Evolutionary conservation across 2,888 invertebrate species (phyloP).

Genomic region (Chydorus sphaericus): DNA sequence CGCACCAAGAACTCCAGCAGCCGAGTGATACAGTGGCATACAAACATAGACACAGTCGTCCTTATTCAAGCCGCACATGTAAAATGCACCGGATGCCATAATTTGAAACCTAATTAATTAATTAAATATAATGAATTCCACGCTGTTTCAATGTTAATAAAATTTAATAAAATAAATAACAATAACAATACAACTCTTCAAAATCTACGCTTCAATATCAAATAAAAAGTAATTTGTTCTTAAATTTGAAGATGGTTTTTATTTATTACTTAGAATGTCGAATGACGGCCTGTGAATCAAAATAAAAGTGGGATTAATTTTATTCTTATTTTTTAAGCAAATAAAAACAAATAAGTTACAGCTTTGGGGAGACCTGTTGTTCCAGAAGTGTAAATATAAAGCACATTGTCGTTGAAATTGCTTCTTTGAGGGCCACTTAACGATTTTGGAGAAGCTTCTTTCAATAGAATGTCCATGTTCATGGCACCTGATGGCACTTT

Average conservation of each 20-base stretch:
- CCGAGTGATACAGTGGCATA: constrained; percentile 89
- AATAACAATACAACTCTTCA: too few relatives aligned
- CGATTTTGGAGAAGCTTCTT: constrained; percentile 38
- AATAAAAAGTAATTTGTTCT: too few relatives aligned
- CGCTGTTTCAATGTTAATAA: too few relatives aligned
- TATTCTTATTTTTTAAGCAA: not conserved
- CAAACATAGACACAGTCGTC: constrained; percentile 77
- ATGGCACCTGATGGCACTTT: constrained; percentile 29
- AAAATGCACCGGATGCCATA: constrained; percentile 48
- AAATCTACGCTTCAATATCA: too few relatives aligned
- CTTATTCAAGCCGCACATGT: constrained; percentile 44
- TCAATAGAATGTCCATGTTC: constrained; percentile 45
- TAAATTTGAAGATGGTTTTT: too few relatives aligned
- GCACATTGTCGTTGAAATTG: constrained; percentile 58
- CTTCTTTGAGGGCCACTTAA: constrained; percentile 38
- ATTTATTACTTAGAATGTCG: constrained; percentile 15
- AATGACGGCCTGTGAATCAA: constrained; percentile 23
- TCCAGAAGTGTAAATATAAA: constrained; percentile 96
- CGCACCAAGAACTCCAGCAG: constrained; percentile 76
- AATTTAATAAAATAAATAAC: too few relatives aligned
- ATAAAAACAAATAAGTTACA: too few relatives aligned
- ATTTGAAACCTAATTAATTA: constrained; percentile 13
- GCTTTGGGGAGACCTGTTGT: constrained; percentile 70
- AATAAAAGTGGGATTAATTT: not conserved
- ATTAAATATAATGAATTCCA: not conserved